These are phyloP conservation scores for Zapus hudsonius DNA, from an alignment of 2,113 vertebrate genomes.

Conservation along the genomic window DNA sequence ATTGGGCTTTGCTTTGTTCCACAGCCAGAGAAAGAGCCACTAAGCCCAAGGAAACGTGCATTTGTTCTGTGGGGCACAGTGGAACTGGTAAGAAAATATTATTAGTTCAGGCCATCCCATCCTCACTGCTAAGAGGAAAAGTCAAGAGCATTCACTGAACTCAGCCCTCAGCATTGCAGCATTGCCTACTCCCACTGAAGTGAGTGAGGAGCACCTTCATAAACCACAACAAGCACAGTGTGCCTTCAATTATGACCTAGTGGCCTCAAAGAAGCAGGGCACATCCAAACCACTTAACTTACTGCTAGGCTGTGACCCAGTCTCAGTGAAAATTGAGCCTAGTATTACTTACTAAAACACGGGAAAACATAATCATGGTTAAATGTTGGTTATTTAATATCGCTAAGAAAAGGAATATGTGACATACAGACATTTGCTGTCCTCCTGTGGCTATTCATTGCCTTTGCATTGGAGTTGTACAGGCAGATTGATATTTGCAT, in stretches of 20 bases:
- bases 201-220: constrained; percentile 60
- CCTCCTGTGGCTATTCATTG: neutral
- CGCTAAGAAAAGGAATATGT: constrained; percentile 36
- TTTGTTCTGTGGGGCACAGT: neutral
- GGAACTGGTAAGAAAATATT: neutral
- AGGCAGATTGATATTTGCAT: neutral
- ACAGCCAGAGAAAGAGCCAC: neutral
- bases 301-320: constrained; percentile 51
- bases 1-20: constrained; percentile 4
- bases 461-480: neutral
- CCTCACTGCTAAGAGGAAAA: constrained; percentile 5
- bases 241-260: constrained; percentile 33
- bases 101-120: constrained; percentile 54
- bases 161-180: constrained; percentile 25
- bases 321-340: neutral
- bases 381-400: constrained; percentile 18
- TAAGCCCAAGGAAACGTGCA: neutral
- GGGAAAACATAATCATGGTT: constrained; percentile 28
- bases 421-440: neutral
- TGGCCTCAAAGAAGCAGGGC: constrained; percentile 47
- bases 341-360: constrained; percentile 57
- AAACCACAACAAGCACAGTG: constrained; percentile 44
- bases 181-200: constrained; percentile 51
- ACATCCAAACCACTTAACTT: constrained; percentile 62
- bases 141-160: constrained; percentile 39